Conservation (phyloP, 2,888 invertebrate genomes). For the Polymixis lichenea region DNA sequence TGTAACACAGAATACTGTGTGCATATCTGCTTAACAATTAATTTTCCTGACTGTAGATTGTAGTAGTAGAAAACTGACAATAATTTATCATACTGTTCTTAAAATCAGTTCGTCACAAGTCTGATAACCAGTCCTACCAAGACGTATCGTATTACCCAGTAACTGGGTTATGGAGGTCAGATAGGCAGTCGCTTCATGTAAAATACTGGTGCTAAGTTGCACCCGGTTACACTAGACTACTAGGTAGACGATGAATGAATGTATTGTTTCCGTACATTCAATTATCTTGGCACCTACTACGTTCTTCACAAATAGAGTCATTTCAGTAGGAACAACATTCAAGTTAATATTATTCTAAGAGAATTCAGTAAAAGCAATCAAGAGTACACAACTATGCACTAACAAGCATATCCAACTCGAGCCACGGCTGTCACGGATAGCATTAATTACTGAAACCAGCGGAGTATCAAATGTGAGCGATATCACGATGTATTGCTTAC, state of each 20-base stretch:
- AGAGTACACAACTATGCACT: not conserved
- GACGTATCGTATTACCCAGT: too few species aligned
- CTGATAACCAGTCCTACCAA: too few species aligned
- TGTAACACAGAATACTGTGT: not conserved
- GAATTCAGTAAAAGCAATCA: constrained; percentile 4
- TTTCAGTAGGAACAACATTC: not conserved
- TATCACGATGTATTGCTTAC: not conserved
- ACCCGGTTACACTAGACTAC: too few species aligned
- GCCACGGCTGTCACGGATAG: constrained; percentile 23
- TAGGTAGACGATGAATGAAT: too few species aligned
- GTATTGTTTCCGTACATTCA: too few species aligned
- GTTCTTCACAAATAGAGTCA: not conserved
- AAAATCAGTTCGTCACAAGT: too few species aligned
- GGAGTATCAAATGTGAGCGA: constrained; percentile 29
- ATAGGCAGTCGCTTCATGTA: too few species aligned
- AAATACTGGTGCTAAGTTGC: too few species aligned
- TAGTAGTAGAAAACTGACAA: too few species aligned
- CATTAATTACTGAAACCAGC: constrained; percentile 33
- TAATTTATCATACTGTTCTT: too few species aligned
- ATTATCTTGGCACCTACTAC: not conserved
- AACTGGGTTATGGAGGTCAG: too few species aligned
- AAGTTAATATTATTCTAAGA: not conserved
- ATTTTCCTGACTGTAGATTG: not conserved
- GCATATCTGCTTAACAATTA: not conserved
- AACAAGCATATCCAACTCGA: constrained; percentile 39